phyloP scores from a whole-genome alignment of 2,888 invertebrate species.

The Meta bourneti region DNA sequence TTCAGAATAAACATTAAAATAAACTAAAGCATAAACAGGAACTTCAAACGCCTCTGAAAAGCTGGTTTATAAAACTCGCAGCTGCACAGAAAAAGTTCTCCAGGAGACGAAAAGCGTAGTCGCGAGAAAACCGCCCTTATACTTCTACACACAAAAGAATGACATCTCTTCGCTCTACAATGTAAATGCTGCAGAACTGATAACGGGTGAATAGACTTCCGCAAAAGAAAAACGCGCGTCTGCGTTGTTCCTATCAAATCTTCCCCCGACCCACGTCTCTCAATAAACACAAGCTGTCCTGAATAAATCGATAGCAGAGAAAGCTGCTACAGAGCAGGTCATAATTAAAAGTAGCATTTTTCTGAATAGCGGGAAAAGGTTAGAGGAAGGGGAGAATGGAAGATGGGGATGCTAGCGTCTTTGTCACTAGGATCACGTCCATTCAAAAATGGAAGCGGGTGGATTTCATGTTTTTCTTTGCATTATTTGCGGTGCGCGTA shows the following conservation, averaged over 20 bases:
- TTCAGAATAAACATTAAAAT: too few species aligned
- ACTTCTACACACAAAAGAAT: too few species aligned
- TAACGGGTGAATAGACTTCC: neutral
- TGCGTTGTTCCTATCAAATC: too few species aligned
- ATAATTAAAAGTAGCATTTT: conserved; percentile 1
- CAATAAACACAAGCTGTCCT: neutral
- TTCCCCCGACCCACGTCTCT: neutral
- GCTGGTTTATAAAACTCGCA: too few species aligned
- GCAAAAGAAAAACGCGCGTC: neutral
- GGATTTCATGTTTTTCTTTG: too few species aligned
- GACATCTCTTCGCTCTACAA: neutral
- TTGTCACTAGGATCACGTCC: neutral
- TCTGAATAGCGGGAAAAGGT: neutral
- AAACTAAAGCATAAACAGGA: too few species aligned
- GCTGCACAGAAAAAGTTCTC: too few species aligned
- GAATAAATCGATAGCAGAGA: neutral
- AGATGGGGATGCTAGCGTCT: neutral
- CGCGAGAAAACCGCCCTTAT: too few species aligned
- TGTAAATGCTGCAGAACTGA: neutral
- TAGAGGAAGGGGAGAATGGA: neutral
- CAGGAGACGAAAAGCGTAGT: too few species aligned
- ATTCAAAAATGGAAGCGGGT: neutral
- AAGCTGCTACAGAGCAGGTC: neutral
- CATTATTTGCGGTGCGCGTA: too few species aligned
- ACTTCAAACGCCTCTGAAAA: too few species aligned